Conservation (phyloP, 1,140 invertebrate genomes). For the Drosophila varians region DNA sequence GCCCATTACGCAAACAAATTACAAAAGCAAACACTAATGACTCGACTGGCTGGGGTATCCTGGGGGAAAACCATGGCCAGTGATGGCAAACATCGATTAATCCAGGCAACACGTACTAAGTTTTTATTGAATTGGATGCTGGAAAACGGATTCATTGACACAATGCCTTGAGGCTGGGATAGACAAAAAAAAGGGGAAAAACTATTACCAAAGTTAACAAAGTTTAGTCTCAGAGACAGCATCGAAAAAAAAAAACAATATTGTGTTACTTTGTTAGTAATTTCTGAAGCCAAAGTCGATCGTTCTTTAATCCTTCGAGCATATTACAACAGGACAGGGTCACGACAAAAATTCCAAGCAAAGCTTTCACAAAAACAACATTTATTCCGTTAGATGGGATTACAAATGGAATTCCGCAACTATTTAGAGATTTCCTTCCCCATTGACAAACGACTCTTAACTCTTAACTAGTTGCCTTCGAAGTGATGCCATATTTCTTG, state of each 20-base stretch:
- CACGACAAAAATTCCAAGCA: background rate
- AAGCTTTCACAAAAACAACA: background rate
- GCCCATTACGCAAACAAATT: slow-evolving; percentile 37
- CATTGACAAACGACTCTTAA: slow-evolving; percentile 24
- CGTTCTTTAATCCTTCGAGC: too few relatives aligned
- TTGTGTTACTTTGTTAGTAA: too few relatives aligned
- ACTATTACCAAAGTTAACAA: slow-evolving; percentile 48
- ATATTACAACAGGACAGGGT: background rate
- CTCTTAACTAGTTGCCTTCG: slow-evolving; percentile 24
- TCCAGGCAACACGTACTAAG: slow-evolving; percentile 41
- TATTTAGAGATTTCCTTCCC: slow-evolving; percentile 1
- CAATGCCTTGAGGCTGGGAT: background rate
- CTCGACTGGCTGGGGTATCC: slow-evolving; percentile 1
- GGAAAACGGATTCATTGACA: slow-evolving; percentile 22
- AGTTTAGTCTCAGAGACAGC: background rate
- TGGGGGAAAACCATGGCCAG: background rate
- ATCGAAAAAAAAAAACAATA: background rate
- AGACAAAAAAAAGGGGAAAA: slow-evolving; percentile 5
- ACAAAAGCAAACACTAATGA: slow-evolving; percentile 34
- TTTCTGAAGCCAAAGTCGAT: too few relatives aligned
- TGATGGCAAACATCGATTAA: slow-evolving; percentile 37
- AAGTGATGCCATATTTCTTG: slow-evolving; percentile 35
- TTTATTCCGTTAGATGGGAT: background rate
- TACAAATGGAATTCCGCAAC: background rate
- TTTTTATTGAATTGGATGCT: slow-evolving; percentile 53